phyloP scores from a whole-genome alignment of 1,140 invertebrate genomes.

The Trinorchestia longiramus region DNA sequence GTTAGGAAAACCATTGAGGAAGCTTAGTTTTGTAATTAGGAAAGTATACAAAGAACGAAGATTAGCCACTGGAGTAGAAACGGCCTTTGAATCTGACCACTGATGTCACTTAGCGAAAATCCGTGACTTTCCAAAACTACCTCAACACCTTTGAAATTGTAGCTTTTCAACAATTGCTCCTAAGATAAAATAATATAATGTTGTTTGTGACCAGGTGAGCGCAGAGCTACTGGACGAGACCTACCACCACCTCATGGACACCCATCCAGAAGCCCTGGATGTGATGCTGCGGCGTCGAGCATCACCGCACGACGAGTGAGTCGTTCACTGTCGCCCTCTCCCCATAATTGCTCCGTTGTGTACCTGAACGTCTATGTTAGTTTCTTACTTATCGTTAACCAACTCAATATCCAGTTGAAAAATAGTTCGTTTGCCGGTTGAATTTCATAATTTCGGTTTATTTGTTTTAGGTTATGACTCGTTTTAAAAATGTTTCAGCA shows the following conservation, averaged over 20 bases:
- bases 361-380: background rate
- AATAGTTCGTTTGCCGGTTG: background rate
- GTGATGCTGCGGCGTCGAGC: constrained; percentile 74
- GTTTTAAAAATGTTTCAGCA: background rate
- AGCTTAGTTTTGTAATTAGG: too few relatives aligned
- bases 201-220: constrained; percentile 73
- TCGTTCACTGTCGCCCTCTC: background rate
- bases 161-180: background rate
- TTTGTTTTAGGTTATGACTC: background rate
- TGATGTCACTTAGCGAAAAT: too few relatives aligned
- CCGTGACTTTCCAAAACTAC: background rate
- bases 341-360: background rate
- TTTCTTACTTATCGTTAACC: background rate
- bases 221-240: constrained; percentile 86
- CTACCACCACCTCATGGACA: constrained; percentile 86
- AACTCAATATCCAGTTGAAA: background rate
- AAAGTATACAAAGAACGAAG: too few relatives aligned
- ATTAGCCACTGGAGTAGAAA: too few relatives aligned
- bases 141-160: background rate
- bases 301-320: constrained; percentile 71
- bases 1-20: too few relatives aligned
- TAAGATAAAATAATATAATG: background rate
- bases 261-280: constrained; percentile 83
- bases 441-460: background rate
- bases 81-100: too few relatives aligned